Evolutionary conservation across 2,888 invertebrate species (phyloP), one percentile per base, ranked within the genome.

Genomic region (Adineta ricciae): DNA sequence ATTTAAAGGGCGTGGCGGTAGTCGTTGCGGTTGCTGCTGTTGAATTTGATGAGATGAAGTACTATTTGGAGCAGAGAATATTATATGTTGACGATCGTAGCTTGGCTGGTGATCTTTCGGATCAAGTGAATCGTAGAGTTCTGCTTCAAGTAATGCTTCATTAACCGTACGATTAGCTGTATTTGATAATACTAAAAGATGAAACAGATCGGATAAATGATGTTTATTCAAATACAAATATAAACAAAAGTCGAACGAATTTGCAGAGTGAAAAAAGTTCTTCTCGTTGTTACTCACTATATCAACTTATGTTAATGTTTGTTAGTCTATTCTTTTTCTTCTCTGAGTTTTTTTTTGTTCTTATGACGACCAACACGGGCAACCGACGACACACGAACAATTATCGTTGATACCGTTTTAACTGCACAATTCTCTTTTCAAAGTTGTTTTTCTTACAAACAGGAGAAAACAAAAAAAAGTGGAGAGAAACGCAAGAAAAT

Each of bases 341-440:
- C 19, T 32, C 32, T 16, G 16, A 32, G 21, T 64, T 64, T 32
- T 64, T 64, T 64, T 64, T 32, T 64, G 64, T 64, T 64, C 64
- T 64, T 64, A 64, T 64, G 64, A 27, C 64, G 64, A 64, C 64
- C 32, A 64, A 16, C 64, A 64, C 32, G 32, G 32, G 64, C 64
- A 64, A 64, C 64, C 32, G 32, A 64, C 32, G 64, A 32, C 64
- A 64, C 14, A 64, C 32, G 64, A 64, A 64, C 78, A 78, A 78
- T 78, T 78, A 78, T 78, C 78, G 78, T 24, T 78, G 32, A 78
- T 41, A 78, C 78, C 38, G n/a, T 64, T 64, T 64, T 64, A n/a
- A 64, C 64, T 64, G 32, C 32, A 27, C 64, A 32, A 16, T 19
- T 64, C 64, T 64, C 64, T 64, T n/a, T 64, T 32, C 64, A 32